Conservation (phyloP, 2,113 vertebrate species). For the Oreotragus oreotragus region DNA sequence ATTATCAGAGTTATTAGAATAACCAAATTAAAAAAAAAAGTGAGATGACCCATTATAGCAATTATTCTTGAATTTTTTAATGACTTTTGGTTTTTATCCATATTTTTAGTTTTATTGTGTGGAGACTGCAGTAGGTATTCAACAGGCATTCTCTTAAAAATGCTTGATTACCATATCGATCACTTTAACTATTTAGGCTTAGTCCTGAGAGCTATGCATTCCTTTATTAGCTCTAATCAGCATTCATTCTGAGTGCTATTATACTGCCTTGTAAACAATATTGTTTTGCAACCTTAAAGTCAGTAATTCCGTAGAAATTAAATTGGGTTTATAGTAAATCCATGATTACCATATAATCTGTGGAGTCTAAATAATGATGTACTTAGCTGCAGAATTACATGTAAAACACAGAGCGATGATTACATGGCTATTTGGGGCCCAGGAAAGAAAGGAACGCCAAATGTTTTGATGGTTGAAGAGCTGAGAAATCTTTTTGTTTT, state of each 20-base stretch:
- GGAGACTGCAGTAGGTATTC: not conserved
- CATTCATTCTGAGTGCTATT: conserved; percentile 35
- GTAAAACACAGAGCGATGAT: conserved; percentile 53
- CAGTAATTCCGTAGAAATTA: conserved; percentile 67
- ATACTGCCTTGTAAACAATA: conserved; percentile 46
- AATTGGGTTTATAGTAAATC: conserved; percentile 69
- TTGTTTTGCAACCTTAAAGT: conserved; percentile 62
- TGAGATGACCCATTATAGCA: not conserved
- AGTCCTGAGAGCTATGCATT: not conserved
- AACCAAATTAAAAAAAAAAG: not conserved
- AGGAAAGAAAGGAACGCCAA: conserved; percentile 32
- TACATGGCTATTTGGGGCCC: conserved; percentile 49
- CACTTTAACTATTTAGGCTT: conserved; percentile 15
- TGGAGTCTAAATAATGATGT: conserved; percentile 51
- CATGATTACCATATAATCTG: conserved; percentile 66
- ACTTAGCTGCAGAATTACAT: conserved; percentile 59
- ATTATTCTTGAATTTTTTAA: not conserved
- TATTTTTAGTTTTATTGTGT: not conserved
- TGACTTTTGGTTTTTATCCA: not conserved
- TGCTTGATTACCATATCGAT: not conserved
- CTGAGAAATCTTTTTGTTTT: conserved; percentile 50
- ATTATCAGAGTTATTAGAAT: not conserved
- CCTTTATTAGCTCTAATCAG: conserved; percentile 49
- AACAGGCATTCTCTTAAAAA: not conserved
- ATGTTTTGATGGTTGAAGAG: conserved; percentile 46